Evolutionary conservation across 1,140 invertebrate genomes (phyloP).

Genomic region (Melipona quadrifasciata): DNA sequence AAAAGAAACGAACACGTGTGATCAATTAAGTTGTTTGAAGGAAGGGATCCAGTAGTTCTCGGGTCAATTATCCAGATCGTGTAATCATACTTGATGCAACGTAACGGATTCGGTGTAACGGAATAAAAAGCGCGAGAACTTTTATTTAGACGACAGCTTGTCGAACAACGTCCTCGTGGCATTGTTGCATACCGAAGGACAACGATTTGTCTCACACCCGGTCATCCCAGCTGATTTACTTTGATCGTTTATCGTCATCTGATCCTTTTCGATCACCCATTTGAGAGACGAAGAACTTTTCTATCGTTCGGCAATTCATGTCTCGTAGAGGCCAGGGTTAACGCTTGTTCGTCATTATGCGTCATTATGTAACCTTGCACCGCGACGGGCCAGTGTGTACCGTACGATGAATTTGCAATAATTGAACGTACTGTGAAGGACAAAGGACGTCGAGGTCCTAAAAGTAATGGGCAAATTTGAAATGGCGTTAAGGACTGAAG

Average conservation of each 20-base stretch:
- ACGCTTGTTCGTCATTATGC: constrained; percentile 37
- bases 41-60: neutral
- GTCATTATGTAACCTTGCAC: constrained; percentile 50
- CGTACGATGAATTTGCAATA: constrained; percentile 8
- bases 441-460: neutral
- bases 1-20: neutral
- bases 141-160: neutral
- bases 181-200: neutral
- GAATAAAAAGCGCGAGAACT: neutral
- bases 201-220: neutral
- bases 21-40: neutral
- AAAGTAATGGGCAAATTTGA: neutral
- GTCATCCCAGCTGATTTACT: too few relatives aligned
- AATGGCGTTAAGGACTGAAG: neutral
- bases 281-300: constrained; percentile 9
- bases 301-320: constrained; percentile 18
- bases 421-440: neutral
- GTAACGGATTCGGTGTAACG: neutral
- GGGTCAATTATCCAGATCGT: neutral
- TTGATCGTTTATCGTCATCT: neutral
- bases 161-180: neutral
- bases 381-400: neutral
- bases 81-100: constrained; percentile 8
- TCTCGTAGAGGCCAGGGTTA: constrained; percentile 37
- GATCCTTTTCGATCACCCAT: constrained; percentile 29